These are phyloP conservation scores for Picus viridis DNA, from an alignment of 2,797 vertebrate genomes.

Conservation along the genomic window DNA sequence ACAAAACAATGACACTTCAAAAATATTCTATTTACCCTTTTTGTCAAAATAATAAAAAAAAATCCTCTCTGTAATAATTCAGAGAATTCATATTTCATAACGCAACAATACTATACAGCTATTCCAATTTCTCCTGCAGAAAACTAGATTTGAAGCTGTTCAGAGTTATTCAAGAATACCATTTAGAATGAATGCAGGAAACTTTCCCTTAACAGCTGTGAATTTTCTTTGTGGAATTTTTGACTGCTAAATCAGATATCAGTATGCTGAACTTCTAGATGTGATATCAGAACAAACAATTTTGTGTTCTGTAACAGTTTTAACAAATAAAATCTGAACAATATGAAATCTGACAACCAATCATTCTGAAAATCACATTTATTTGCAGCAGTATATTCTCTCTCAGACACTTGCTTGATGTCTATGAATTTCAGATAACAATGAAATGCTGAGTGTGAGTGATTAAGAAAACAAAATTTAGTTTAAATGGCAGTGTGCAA, in stretches of 20 bases:
- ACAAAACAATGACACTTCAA: not conserved
- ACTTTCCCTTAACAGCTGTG: not conserved
- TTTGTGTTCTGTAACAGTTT: not conserved
- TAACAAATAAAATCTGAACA: not conserved
- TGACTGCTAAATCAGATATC: not conserved
- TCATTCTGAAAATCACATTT: slow-evolving; percentile 12
- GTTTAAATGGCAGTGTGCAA: not conserved
- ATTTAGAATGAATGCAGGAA: not conserved
- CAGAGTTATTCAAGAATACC: not conserved
- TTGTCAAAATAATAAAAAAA: not conserved
- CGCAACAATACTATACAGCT: not conserved
- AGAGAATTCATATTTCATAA: not conserved
- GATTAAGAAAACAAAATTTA: not conserved
- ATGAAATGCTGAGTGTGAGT: not conserved
- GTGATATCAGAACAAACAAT: not conserved
- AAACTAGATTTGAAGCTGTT: not conserved
- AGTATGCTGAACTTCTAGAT: not conserved
- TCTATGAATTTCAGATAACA: not conserved
- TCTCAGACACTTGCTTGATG: not conserved
- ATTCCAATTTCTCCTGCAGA: not conserved
- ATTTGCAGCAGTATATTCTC: not conserved
- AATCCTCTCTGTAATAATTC: not conserved
- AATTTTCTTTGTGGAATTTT: not conserved
- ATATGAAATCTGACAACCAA: not conserved
- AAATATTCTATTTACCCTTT: not conserved